These are phyloP conservation scores for Adineta ricciae DNA, from an alignment of 2,888 invertebrate genomes.

Conservation along the genomic window DNA sequence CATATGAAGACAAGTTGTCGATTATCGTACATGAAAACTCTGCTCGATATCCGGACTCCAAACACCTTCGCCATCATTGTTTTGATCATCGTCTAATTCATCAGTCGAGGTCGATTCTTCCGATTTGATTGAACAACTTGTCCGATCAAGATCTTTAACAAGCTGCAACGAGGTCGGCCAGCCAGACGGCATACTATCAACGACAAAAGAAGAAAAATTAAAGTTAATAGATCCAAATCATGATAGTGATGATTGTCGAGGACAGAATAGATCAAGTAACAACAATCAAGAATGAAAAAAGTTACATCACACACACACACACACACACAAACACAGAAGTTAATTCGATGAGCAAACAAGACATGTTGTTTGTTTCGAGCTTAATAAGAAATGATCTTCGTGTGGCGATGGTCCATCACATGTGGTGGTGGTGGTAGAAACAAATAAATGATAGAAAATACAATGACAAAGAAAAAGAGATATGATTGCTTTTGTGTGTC, in stretches of 20 bases:
- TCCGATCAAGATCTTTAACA: slow-evolving; percentile 11
- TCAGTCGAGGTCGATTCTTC: slow-evolving; percentile 17
- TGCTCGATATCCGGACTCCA: slow-evolving; percentile 99
- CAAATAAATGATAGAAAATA: slow-evolving; percentile 9
- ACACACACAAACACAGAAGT: slow-evolving; percentile 4
- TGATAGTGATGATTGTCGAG: neutral
- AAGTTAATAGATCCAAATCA: neutral
- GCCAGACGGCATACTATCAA: neutral
- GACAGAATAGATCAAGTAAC: neutral
- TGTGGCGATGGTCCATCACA: slow-evolving; percentile 12
- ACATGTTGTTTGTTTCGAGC: slow-evolving; percentile 15
- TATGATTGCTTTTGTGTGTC: slow-evolving; percentile 15
- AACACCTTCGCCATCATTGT: slow-evolving; percentile 86
- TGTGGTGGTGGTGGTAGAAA: slow-evolving; percentile 5
- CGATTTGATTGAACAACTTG: slow-evolving; percentile 10
- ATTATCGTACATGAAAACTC: slow-evolving; percentile 73
- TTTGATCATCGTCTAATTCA: slow-evolving; percentile 9
- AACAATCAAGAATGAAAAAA: neutral
- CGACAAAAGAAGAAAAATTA: neutral
- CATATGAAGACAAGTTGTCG: neutral
- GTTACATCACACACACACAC: slow-evolving; percentile 9
- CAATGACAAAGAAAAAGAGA: neutral
- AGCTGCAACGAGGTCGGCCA: neutral
- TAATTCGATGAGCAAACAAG: slow-evolving; percentile 13
- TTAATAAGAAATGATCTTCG: slow-evolving; percentile 15